These are phyloP conservation scores for Campoplex capitator DNA, from an alignment of 2,888 invertebrate species.

Conservation along the genomic window DNA sequence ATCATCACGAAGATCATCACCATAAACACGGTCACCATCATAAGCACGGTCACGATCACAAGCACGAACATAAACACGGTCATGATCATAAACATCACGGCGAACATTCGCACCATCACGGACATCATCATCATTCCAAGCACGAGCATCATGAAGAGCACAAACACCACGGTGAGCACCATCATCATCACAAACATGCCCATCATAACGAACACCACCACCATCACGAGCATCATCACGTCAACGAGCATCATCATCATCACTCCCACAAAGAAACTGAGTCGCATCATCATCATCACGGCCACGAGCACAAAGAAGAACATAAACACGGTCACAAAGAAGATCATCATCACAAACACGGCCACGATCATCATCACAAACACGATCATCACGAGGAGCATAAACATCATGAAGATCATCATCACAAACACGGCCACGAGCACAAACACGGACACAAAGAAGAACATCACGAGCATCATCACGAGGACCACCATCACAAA, in stretches of 20 bases:
- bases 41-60: slow-evolving; percentile 72
- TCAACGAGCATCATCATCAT: slow-evolving; percentile 80
- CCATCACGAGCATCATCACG: slow-evolving; percentile 80
- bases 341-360: slow-evolving; percentile 78
- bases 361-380: slow-evolving; percentile 78
- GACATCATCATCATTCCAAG: slow-evolving; percentile 77
- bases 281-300: slow-evolving; percentile 79
- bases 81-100: slow-evolving; percentile 76
- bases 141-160: slow-evolving; percentile 78
- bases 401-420: slow-evolving; percentile 74
- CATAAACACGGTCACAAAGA: slow-evolving; percentile 79
- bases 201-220: slow-evolving; percentile 80
- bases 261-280: slow-evolving; percentile 80
- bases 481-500: slow-evolving; percentile 76
- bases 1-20: slow-evolving; percentile 74
- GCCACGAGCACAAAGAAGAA: slow-evolving; percentile 79
- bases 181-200: slow-evolving; percentile 79
- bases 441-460: slow-evolving; percentile 68
- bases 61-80: slow-evolving; percentile 72
- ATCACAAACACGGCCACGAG: slow-evolving; percentile 76
- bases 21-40: slow-evolving; percentile 71
- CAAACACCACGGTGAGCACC: slow-evolving; percentile 78
- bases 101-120: slow-evolving; percentile 77
- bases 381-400: slow-evolving; percentile 78
- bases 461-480: slow-evolving; percentile 74